Base-by-base conservation (phyloP, 2,797 vertebrate genomes). In the Lepus townsendii region DNA sequence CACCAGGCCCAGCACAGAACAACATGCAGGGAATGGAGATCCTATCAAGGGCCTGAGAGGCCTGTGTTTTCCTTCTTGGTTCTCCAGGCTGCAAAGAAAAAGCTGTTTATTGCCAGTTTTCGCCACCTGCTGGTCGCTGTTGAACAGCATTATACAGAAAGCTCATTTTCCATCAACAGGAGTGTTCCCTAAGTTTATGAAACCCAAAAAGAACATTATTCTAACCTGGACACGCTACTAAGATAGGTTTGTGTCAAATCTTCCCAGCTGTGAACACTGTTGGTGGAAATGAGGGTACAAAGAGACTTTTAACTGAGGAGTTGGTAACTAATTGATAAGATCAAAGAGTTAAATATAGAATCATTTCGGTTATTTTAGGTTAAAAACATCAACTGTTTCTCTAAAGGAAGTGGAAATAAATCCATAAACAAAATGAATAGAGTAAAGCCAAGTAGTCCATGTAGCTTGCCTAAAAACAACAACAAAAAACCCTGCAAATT, bases 111-210 rank as follows among this genome's bases (percentile, higher is more conserved):
- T 95, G 93, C 89, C 86, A 94, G 76, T 95, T 95, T 96, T 97
- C 97, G 97, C 98, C 98, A 96, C 96, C 98, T 98, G 97, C 98
- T 97, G 98, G 98, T 73, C 88, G 84, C 77, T 80, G 84, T 87
- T 90, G 83, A 76, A 69, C 57, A 50, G 71, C 4, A 27, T 75
- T 73, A 54, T 62, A 68, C 60, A 69, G 68, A 87, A 96, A 57
- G 71, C 83, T 88, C 52, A 27, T 26, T 50, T 38, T 32, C 19
- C n/a, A 69, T 80, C 71, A 27, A 5, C 7, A 24, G 63, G 65
- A 90, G 66, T 79, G 14, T 85, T 73, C n/a, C 50, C 35, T 7
- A 83, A 72, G 54, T 68, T 83, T 65, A 93, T 63, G 32, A 95
- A 78, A 82, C 60, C 19, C 78, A 57, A 66, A 95, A 85, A 80